Base-by-base conservation (phyloP, 2,888 invertebrate species). In the Miltochrista miniata region DNA sequence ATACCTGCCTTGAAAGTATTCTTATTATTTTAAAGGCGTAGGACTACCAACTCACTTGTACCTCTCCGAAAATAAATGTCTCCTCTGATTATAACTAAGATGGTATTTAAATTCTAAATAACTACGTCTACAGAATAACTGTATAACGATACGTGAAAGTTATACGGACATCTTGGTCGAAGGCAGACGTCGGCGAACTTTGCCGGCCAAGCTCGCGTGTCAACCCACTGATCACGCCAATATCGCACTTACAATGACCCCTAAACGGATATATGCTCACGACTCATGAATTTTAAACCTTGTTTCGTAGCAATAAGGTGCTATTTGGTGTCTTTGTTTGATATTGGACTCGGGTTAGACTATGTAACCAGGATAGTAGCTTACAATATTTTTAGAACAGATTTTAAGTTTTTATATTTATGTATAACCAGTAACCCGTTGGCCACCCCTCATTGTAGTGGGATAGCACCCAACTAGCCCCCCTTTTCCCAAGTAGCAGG, bases 141-240 rank as follows among this genome's bases (percentile, higher is more conserved):
- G 50, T 55, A 59, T 53, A 49, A 47, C 55, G 56, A 65, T 66
- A 72, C 63, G 66, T 64, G 62, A 47, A 65, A 72, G 61, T 72
- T 65, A 50, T 49, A 54, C 45, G 63, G 65, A 69, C 70, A 75
- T 74, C 76, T 77, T 74, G 51, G 56, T 63, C 62, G 53, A 41
- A n/a, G 55, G 59, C 78, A 79, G 80, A 74, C 81, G 83, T 80
- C 83, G 83, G 76, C 76, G 64, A 85, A 85, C 76, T 84, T 83
- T 70, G 74, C 64, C 76, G 72, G 70, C 68, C 63, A 65, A 72
- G 68, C 72, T 73, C 78, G 72, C 86, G 86, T 87, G 85, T 81
- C 85, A 82, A 81, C 71, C 72, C 67, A 62, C 76, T 87, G 87
- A 87, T 87, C 85, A 86, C 79, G 85, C 87, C 82, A 87, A 87